These are phyloP conservation scores for Atherinosoma microstoma DNA, from an alignment of 2,797 vertebrate genomes.

Conservation along the genomic window DNA sequence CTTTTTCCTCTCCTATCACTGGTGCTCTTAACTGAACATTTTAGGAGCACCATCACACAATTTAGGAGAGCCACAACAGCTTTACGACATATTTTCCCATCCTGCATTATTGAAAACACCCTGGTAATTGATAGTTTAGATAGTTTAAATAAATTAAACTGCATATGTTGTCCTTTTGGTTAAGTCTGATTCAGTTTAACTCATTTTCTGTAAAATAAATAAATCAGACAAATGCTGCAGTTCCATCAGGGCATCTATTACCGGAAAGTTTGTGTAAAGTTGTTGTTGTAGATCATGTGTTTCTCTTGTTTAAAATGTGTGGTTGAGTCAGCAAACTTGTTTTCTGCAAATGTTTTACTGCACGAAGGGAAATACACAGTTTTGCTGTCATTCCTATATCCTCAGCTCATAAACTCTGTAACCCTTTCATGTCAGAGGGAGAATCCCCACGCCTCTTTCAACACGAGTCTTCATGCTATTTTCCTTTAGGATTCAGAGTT, in stretches of 20 bases:
- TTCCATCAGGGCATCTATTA: not conserved
- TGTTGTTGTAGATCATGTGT: too few species aligned
- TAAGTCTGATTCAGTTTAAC: not conserved
- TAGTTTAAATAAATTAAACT: not conserved
- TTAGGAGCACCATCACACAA: not conserved
- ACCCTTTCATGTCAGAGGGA: not conserved
- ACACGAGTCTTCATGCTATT: too few species aligned
- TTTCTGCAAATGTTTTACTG: too few species aligned
- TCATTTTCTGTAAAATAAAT: too few species aligned
- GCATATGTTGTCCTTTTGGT: not conserved
- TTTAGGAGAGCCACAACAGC: not conserved
- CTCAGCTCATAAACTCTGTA: not conserved
- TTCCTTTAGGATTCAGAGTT: too few species aligned
- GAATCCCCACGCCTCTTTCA: not conserved
- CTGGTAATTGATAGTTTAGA: not conserved
- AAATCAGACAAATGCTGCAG: too few species aligned
- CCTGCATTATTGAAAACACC: not conserved
- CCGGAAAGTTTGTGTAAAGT: not conserved
- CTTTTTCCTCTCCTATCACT: not conserved
- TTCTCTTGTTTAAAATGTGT: not conserved
- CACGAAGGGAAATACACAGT: too few species aligned
- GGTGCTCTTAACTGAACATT: not conserved
- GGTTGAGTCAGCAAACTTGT: too few species aligned
- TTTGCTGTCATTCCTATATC: too few species aligned
- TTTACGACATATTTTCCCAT: not conserved